A percentile compares a stretch with the other conserved stretches of the same genome.
Conservation (phyloP, 2,113 vertebrate genomes). For the Actinemys pallida region DNA sequence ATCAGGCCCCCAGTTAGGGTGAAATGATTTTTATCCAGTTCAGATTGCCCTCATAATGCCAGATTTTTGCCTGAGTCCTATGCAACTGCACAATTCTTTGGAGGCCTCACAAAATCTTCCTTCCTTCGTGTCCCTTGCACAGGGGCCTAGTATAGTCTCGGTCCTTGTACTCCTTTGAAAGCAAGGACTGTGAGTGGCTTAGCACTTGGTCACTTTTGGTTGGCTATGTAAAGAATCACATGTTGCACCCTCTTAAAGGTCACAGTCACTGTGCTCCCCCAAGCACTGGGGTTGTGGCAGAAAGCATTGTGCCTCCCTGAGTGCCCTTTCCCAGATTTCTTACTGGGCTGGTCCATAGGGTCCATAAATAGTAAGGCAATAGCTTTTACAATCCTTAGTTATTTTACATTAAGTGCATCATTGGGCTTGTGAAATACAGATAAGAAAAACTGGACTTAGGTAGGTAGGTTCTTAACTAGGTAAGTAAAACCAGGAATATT, state of each 20-base stretch:
- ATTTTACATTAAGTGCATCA: background rate
- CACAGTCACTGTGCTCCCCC: background rate
- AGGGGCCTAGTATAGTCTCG: background rate
- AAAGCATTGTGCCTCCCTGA: background rate
- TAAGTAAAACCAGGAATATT: background rate
- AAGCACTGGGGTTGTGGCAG: background rate
- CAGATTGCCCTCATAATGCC: background rate
- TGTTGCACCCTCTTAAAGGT: background rate
- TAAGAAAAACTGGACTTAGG: background rate
- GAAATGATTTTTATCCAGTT: background rate
- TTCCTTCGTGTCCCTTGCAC: background rate
- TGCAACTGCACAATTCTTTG: background rate
- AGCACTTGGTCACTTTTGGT: background rate
- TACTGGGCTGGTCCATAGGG: background rate
- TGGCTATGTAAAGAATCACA: background rate
- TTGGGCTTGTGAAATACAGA: background rate
- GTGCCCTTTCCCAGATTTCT: background rate
- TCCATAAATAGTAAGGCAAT: background rate
- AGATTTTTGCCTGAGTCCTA: background rate
- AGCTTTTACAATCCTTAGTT: background rate
- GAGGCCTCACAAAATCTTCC: background rate
- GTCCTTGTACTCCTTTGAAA: background rate
- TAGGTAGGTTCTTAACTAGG: background rate
- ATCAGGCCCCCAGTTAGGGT: background rate
- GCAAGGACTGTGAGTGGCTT: background rate